Evolutionary conservation across 2,113 vertebrate species (phyloP), one percentile per base, ranked within the genome.

Genomic region (Zosterops japonicus): DNA sequence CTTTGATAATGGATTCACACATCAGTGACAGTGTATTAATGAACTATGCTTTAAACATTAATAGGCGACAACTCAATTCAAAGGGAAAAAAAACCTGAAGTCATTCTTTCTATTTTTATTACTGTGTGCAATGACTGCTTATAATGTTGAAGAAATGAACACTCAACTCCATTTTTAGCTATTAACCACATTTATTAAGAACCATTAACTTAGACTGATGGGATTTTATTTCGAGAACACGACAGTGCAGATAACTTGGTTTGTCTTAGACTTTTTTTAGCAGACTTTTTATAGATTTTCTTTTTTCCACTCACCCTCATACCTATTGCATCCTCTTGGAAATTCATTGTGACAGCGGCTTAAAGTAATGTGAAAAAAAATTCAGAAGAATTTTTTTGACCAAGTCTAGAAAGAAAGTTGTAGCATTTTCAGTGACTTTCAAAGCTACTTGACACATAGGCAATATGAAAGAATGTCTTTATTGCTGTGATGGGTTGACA

Each of bases 101-200:
- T 84, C 27, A 83, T 95, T 88, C 83, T 81, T 94, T 95, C 90
- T 87, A 94, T 83, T 96, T 93, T 94, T 92, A 94, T 93, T 94
- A 84, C 92, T 90, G 28, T 69, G 29, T 88, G 63, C 63, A 91
- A 35, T 50, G 75, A 76, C 87, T 91, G 50, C 87, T 95, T 89
- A 50, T 77, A 92, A 69, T 81, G 47, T 72, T 83, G 68, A 83
- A 96, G 78, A 91, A 95, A 95, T 83, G 76, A 96, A 87, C 46
- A 35, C 11, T 89, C 35, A 57, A 84, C 59, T 89, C 79, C 82
- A 80, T 94, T 95, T 96, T 96, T 96, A 96, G 82, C 50, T 92
- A 50, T 70, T 96, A 95, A 71, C 72, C 28, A 86, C 64, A 89
- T 90, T 94, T 95, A 92, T 94, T 92, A 95, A 86, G 60, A 93